These are phyloP conservation scores for Epinotia demarniana DNA, from an alignment of 2,888 invertebrate species.

Conservation along the genomic window DNA sequence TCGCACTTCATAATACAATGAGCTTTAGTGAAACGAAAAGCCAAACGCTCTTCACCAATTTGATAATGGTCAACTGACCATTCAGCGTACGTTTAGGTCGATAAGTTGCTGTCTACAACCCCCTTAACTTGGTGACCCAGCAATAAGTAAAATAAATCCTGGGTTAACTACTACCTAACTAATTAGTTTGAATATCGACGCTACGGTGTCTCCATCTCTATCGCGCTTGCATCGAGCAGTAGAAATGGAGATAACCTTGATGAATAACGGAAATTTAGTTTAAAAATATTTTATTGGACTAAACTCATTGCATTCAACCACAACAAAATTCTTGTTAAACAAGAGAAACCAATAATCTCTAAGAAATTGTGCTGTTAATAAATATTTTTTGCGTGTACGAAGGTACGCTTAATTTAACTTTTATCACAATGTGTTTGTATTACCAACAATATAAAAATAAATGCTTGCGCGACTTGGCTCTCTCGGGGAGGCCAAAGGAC, in stretches of 20 bases:
- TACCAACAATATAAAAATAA: slow-evolving; percentile 82
- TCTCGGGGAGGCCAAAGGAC: slow-evolving; percentile 68
- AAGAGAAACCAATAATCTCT: slow-evolving; percentile 57
- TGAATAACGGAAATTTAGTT: too few relatives aligned
- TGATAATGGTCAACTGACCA: too few relatives aligned
- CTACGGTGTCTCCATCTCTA: not conserved
- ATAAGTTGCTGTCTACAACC: too few relatives aligned
- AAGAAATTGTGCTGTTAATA: slow-evolving; percentile 61
- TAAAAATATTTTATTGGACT: not conserved
- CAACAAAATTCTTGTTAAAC: slow-evolving; percentile 61
- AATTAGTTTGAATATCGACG: not conserved
- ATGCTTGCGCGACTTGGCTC: slow-evolving; percentile 80
- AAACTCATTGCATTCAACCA: slow-evolving; percentile 52
- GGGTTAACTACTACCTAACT: too few relatives aligned
- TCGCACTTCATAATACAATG: slow-evolving; percentile 52
- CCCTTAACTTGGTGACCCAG: too few relatives aligned
- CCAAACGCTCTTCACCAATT: not conserved
- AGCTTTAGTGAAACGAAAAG: slow-evolving; percentile 48
- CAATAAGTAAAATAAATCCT: too few relatives aligned
- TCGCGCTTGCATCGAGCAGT: not conserved
- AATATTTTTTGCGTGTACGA: slow-evolving; percentile 53
- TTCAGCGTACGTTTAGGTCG: too few relatives aligned
- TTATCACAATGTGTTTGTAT: slow-evolving; percentile 63
- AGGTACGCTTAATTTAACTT: slow-evolving; percentile 50
- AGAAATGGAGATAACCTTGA: not conserved